Base-by-base conservation (phyloP, 2,797 vertebrate genomes). In the Manis javanica region DNA sequence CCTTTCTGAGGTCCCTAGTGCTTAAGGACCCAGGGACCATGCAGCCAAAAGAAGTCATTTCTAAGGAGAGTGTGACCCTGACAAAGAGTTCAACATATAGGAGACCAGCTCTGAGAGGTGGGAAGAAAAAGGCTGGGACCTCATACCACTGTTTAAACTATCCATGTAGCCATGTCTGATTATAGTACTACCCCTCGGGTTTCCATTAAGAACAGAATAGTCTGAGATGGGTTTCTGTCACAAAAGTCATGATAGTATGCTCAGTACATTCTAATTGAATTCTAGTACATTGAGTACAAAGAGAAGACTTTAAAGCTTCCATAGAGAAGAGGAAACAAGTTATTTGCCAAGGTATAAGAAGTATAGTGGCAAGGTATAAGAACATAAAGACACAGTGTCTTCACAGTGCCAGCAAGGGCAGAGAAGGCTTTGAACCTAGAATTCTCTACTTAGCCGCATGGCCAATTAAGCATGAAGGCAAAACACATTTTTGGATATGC, bases 391-490 rank as follows among this genome's bases (percentile, higher is more conserved):
- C 42, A 34, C 64, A 26, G 29, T n/a, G 66, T 84, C 51, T 86
- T 63, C 29, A 51, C 1, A 42, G 4, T 82, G 14, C 69, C 21
- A 13, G 34, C 46, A 83, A 26, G 57, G 24, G 0, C 1, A 66
- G 34, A 51, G 21, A 29, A 83, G 11, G 3, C 71, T 64, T 90
- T 61, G 61, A 55, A 55, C 29, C 53, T 61, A 24, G 21, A 61
- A 49, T 90, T 78, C 53, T 77, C 2, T 42, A 55, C 31, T 79
- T 68, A 57, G 61, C 1, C 53, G 61, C 11, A 7, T 64, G 85
- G 87, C 42, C 77, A 66, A 59, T 72, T 46, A 75, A 79, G 31
- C 74, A 42, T 55, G 77, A 96, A 91, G 66, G 61, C 57, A 96
- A 74, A 75, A 55, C 39, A 69, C 69, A 57, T 75, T 90, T 84